These are phyloP conservation scores for Toxotes chatareus DNA, from an alignment of 2,113 vertebrate genomes.

Conservation along the genomic window DNA sequence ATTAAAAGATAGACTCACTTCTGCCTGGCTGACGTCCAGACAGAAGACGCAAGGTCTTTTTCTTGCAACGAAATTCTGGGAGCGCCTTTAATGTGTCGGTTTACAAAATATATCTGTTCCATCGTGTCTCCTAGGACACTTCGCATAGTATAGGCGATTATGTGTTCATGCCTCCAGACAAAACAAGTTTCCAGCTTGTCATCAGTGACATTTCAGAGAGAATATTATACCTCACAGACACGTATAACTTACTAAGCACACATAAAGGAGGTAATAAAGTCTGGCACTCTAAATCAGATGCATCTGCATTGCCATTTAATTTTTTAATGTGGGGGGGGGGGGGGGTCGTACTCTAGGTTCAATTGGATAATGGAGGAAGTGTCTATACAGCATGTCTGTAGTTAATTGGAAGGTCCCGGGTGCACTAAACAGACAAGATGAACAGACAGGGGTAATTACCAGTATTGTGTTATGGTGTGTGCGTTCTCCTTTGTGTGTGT, in stretches of 20 bases:
- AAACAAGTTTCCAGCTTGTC: constrained; percentile 38
- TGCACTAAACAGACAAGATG: constrained; percentile 61
- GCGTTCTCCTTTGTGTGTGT: neutral
- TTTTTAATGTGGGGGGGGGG: constrained; percentile 20
- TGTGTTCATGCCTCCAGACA: constrained; percentile 25
- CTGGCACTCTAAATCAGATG: constrained; percentile 15
- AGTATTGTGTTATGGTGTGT: constrained; percentile 15
- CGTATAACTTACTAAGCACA: neutral
- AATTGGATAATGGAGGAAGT: constrained; percentile 56
- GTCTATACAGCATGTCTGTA: constrained; percentile 41
- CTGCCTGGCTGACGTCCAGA: constrained; percentile 37
- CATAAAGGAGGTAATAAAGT: constrained; percentile 20
- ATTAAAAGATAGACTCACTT: constrained; percentile 58
- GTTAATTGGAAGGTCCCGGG: constrained; percentile 64
- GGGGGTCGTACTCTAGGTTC: constrained; percentile 31
- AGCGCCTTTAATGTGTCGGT: constrained; percentile 45
- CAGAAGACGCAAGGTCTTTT: constrained; percentile 36
- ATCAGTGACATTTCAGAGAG: constrained; percentile 30
- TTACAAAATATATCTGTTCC: constrained; percentile 46
- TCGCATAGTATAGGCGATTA: constrained; percentile 42
- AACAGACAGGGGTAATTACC: constrained; percentile 66
- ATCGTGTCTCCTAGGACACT: constrained; percentile 21
- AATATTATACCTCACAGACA: constrained; percentile 32
- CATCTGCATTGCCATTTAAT: constrained; percentile 24
- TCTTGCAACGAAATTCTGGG: constrained; percentile 20